A percentile compares a stretch with the other conserved stretches of the same genome.
phyloP scores from a whole-genome alignment of 2,797 vertebrate species.

The Dipus sagitta region DNA sequence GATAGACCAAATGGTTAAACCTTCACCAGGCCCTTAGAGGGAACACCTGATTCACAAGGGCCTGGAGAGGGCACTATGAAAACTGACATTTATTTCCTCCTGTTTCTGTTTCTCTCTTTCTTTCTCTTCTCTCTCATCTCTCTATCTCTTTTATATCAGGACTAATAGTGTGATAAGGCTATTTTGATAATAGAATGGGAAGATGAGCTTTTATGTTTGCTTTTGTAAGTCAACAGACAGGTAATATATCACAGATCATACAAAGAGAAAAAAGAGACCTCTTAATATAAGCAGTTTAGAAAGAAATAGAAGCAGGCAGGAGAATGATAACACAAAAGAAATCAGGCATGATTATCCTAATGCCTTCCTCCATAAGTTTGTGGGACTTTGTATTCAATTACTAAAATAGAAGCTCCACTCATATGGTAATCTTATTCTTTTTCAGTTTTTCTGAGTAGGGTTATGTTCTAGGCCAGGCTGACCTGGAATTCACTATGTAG shows the following conservation, averaged over 20 bases:
- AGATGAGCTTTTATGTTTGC: neutral
- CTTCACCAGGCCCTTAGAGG: too few relatives aligned
- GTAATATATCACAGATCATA: neutral
- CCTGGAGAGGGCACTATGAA: too few relatives aligned
- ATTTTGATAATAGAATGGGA: neutral
- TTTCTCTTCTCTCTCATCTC: too few relatives aligned
- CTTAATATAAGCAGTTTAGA: neutral
- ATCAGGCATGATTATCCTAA: neutral
- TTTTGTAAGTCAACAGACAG: neutral
- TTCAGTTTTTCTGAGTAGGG: too few relatives aligned
- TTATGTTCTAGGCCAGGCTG: too few relatives aligned
- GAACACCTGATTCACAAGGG: too few relatives aligned
- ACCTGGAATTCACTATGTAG: too few relatives aligned
- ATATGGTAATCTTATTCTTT: too few relatives aligned
- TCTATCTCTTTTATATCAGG: neutral
- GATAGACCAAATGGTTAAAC: too few relatives aligned
- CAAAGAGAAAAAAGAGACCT: neutral
- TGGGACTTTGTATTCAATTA: neutral
- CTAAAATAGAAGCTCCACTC: neutral
- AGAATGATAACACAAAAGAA: neutral
- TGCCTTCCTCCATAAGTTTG: neutral
- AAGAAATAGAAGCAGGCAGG: neutral
- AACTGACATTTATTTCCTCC: too few relatives aligned
- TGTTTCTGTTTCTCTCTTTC: too few relatives aligned
- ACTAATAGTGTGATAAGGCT: neutral